These are phyloP conservation scores for Plebejus anna DNA, from an alignment of 2,888 invertebrate species.

Conservation along the genomic window DNA sequence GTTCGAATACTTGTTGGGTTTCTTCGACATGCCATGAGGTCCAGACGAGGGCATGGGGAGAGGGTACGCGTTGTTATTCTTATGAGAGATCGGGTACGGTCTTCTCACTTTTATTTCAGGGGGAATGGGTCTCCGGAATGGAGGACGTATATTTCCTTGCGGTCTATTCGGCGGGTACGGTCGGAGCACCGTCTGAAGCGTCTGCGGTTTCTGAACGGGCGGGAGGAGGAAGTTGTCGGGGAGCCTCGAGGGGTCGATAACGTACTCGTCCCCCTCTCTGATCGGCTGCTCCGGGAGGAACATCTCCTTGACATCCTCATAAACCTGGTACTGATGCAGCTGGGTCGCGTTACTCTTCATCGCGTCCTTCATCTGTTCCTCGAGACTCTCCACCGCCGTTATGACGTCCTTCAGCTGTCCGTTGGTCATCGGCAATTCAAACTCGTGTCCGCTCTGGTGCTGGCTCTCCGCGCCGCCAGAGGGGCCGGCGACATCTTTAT, in stretches of 20 bases:
- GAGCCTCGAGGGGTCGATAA: conserved; percentile 53
- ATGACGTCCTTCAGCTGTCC: conserved; percentile 70
- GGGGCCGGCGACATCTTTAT: conserved; percentile 53
- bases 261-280: conserved; percentile 63
- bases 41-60: conserved; percentile 60
- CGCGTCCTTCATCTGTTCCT: conserved; percentile 59
- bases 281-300: conserved; percentile 60
- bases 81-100: conserved; percentile 54
- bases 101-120: conserved; percentile 73
- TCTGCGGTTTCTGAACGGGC: conserved; percentile 64
- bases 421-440: conserved; percentile 67
- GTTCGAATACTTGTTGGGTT: conserved; percentile 49
- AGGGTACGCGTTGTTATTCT: conserved; percentile 56
- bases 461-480: conserved; percentile 52
- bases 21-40: conserved; percentile 51
- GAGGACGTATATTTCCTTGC: conserved; percentile 55
- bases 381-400: conserved; percentile 65
- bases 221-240: conserved; percentile 61
- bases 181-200: conserved; percentile 67
- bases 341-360: conserved; percentile 48
- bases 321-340: conserved; percentile 58
- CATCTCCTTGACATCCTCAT: conserved; percentile 58
- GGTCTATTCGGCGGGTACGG: conserved; percentile 56
- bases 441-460: conserved; percentile 55
- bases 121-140: conserved; percentile 63